Evolutionary conservation across 2,797 vertebrate genomes (phyloP), one percentile per base, ranked within the genome.

Genomic region (Cossypha caffra): DNA sequence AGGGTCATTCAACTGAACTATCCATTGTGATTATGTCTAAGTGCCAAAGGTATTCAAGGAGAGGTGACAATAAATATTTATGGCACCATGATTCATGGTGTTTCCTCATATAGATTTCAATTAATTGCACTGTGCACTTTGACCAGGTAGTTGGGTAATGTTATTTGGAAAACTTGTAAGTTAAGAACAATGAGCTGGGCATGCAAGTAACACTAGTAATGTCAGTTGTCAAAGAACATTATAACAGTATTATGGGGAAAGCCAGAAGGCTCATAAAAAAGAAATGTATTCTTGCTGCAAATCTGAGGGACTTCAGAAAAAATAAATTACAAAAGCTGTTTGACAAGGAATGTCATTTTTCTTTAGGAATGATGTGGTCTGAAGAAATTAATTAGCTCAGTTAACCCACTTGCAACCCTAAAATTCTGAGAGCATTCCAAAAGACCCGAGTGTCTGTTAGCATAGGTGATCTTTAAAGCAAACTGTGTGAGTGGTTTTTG

Each of bases 231-330:
- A 79, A 61, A 87, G 57, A 63, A 74, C n/a, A 54, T 64, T 82
- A 14, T 40, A 89, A 38, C 1, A 4, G 11, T 45, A 68, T 71
- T 82, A 64, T 2, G 0, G 1, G 45, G 57, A 77, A 75, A 80
- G n/a, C 64, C 71, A 80, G 74, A 86, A 94, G 29, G 29, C 51
- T 88, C 73, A 86, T 79, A 63, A 94, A 91, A 91, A 90, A 90
- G 28, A 77, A 81, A 81, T 63, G 10, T 37, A 58, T 72, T 80
- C 35, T 35, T 67, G 17, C 29, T 71, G 33, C 29, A 69, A 38
- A 50, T 92, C 38, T 79, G 35, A 82, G 43, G 19, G 29, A 55
- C 37, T 64, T 88, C 13, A 64, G 91, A 47, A 87, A 83, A 33
- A 45, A 52, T 25, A 37, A 76, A 23, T 17, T 17, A 75, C 47